Conservation (phyloP, 1,140 invertebrate species). For the Drosophila persimilis region DNA sequence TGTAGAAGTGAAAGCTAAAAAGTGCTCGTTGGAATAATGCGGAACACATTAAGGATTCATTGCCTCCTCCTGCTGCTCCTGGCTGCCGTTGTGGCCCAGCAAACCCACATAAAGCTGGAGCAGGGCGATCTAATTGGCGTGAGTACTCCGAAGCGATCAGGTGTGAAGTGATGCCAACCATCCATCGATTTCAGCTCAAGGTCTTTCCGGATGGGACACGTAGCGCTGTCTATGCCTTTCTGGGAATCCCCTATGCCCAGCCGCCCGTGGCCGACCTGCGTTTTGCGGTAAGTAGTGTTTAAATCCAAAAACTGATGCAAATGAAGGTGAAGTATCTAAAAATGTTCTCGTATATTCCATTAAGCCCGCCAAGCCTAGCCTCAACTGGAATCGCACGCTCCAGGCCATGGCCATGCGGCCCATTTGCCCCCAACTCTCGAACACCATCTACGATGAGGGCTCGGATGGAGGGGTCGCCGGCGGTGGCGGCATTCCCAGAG, state of each 20-base stretch:
- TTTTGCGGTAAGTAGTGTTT: constrained; percentile 83
- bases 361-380: constrained; percentile 83
- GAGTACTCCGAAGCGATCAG: constrained; percentile 2
- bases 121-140: constrained; percentile 74
- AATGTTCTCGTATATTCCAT: too few species aligned
- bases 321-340: too few species aligned
- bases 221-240: constrained; percentile 85
- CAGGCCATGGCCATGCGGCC: constrained; percentile 83
- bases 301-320: too few species aligned
- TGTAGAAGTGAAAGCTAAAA: constrained; percentile 35
- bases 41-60: constrained; percentile 36
- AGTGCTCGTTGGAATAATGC: constrained; percentile 40
- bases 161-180: not conserved
- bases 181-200: constrained; percentile 75
- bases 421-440: constrained; percentile 84
- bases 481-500: constrained; percentile 26
- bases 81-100: constrained; percentile 38
- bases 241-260: constrained; percentile 88
- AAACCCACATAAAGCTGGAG: constrained; percentile 72
- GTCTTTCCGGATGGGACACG: constrained; percentile 83
- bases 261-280: constrained; percentile 86
- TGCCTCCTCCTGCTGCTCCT: constrained; percentile 8
- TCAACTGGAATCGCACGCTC: constrained; percentile 84
- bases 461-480: constrained; percentile 30
- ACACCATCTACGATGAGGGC: constrained; percentile 78